A percentile compares a stretch with the other conserved stretches of the same genome.
Evolutionary conservation across 2,113 vertebrate genomes (phyloP).

Genomic region (Panurus biarmicus): DNA sequence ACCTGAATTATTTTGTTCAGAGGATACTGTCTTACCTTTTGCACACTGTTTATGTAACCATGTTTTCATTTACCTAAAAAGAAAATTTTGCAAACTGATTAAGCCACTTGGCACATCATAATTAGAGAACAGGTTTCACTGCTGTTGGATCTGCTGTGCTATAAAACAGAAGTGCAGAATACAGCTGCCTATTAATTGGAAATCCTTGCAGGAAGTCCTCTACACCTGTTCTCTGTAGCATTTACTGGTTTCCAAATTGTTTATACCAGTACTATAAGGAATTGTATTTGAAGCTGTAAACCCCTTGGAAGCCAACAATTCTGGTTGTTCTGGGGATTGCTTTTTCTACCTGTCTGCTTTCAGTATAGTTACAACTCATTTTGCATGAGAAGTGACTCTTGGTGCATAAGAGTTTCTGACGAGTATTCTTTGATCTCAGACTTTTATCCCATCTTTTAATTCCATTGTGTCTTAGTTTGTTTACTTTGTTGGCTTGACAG

Average conservation of each 20-base stretch:
- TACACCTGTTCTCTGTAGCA: not conserved
- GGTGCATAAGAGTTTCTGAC: not conserved
- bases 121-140: not conserved
- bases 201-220: not conserved
- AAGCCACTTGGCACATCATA: not conserved
- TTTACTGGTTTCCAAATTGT: not conserved
- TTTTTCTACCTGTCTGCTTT: conserved; percentile 29
- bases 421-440: conserved; percentile 31
- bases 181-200: not conserved
- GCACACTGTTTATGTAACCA: not conserved
- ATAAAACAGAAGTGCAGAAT: not conserved
- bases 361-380: not conserved
- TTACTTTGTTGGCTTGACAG: conserved; percentile 5
- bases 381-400: conserved; percentile 11
- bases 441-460: conserved; percentile 16
- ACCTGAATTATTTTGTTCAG: not conserved
- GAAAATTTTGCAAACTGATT: not conserved
- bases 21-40: not conserved
- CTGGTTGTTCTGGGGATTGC: not conserved
- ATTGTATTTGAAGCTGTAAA: not conserved
- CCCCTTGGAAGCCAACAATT: not conserved
- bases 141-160: not conserved
- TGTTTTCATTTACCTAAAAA: not conserved
- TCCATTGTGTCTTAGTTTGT: not conserved
- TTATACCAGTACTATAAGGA: not conserved